Evolutionary conservation across 2,888 invertebrate genomes (phyloP).

Genomic region (Chymomyza procnemis): DNA sequence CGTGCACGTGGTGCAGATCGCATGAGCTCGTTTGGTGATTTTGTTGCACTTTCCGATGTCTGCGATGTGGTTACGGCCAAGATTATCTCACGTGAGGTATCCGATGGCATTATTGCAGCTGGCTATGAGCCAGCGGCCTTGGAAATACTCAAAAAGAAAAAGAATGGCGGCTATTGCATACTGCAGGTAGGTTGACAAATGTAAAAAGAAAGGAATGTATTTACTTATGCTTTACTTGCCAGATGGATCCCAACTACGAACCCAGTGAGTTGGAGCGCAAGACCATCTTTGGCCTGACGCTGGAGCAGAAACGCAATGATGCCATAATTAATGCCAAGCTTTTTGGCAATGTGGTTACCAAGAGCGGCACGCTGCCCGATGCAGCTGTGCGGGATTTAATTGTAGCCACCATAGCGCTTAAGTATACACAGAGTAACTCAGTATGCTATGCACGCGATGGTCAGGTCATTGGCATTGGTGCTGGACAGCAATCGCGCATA

Average conservation of each 20-base stretch:
- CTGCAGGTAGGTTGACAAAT: constrained; percentile 81
- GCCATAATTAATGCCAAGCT: constrained; percentile 87
- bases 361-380: constrained; percentile 84
- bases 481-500: constrained; percentile 99
- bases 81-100: constrained; percentile 95
- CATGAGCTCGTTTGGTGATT: constrained; percentile 99
- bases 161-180: constrained; percentile 94
- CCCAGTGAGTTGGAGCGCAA: constrained; percentile 90
- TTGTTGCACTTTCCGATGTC: constrained; percentile 93
- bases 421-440: constrained; percentile 99
- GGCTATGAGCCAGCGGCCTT: constrained; percentile 91
- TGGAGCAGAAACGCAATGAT: constrained; percentile 94
- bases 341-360: constrained; percentile 90
- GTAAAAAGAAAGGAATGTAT: neutral
- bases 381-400: constrained; percentile 92
- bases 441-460: constrained; percentile 95
- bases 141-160: constrained; percentile 93
- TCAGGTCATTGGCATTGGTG: constrained; percentile 95
- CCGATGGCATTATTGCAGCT: constrained; percentile 98
- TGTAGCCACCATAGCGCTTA: constrained; percentile 96
- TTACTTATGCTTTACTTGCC: constrained; percentile 13
- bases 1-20: constrained; percentile 97
- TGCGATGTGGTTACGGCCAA: constrained; percentile 95
- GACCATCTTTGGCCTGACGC: constrained; percentile 89
- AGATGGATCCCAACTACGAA: constrained; percentile 93